Base-by-base conservation (phyloP, 1,140 invertebrate genomes). In the Diachasmimorpha longicaudata region DNA sequence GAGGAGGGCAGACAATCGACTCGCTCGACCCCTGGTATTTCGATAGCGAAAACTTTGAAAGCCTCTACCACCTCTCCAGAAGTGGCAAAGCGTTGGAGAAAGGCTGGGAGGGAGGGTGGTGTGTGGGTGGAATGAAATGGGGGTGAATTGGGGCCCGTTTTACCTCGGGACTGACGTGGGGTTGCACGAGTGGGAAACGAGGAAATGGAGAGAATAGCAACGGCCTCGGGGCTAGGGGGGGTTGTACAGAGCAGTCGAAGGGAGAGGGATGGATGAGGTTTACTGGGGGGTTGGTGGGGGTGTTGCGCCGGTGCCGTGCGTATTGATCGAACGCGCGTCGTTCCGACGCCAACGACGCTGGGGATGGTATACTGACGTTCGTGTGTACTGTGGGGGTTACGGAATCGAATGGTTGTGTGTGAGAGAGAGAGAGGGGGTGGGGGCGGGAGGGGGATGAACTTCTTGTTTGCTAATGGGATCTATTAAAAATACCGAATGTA, bases 251-350 rank as follows among this genome's bases (percentile, higher is more conserved):
- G 4, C 19, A 46, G 63, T 13, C 44, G 71, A 70, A 68, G 68
- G 9, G 48, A 70, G 44, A 73, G 48, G n/a, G 8, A 69, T 39
- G 71, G 9, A 2, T 31, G 39, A 48, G 63, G 19, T 66, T 55
- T 21, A 14, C 16, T 37, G 36, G 52, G 19, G 21, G 63, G n/a
- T n/a, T 42, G 70, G 31, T 14, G 72, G 67, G 69, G 72, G 67
- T 63, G 77, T 71, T 78, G 75, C 67, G 76, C 75, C 77, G 78
- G 77, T 79, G 81, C 79, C 69, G 84, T 84, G 81, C 82, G 83
- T 86, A 86, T 86, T 86, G 85, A 86, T 86, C 31, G 31, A 31
- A 31, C 31, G 31, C 31, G 31, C 31, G 31, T 31, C 77, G 77
- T 78, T 75, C 70, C 67, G 69, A 73, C 76, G 78, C 78, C 78